Evolutionary conservation across 1,140 invertebrate species (phyloP), one percentile per base, ranked within the genome.

Genomic region (Drosophila ohnishii): DNA sequence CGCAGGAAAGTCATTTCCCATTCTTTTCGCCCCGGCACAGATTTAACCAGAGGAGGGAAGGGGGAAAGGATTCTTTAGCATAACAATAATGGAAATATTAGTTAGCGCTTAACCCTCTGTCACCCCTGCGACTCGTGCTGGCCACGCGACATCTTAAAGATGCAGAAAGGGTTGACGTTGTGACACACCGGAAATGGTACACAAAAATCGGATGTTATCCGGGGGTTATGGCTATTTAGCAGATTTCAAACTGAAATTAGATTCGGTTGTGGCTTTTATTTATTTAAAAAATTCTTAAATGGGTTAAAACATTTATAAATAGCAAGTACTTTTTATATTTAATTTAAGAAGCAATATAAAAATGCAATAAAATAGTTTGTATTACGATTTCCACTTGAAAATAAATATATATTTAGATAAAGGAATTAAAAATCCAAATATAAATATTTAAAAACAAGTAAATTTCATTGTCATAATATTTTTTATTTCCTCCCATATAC

Each of bases 111-210:
- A 80, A 62, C 79, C 79, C 78, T 39, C 25, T 62, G 62, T 25
- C 57, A 72, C 39, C 44, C 67, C 42, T 42, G 14, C 32, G 75
- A 39, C 57, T 39, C 62, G 75, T 78, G 75, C 40, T 47, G 59
- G 75, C 59, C 75, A 78, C 75, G 75, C 66, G 75, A 76, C 74
- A 71, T 80, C 71, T 75, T 80, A 34, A 71, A 66, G 77, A 71
- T 66, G 59, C 63, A 76, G 45, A 73, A 72, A 57, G 75, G 75
- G 75, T 63, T 78, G 60, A 60, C 48, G 14, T 6, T 19, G 30
- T 14, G 48, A 13, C 40, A 16, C 5, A 47, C 76, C 76, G 51
- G 76, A 78, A 76, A 50, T 67, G 30, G 30, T 10, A 28, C 16
- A 53, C 16, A 39, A 44, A 62, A 34, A 47, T 37, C 30, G 19